Evolutionary conservation across 2,113 vertebrate genomes (phyloP), one percentile per base, ranked within the genome.

Genomic region (Conger conger): DNA sequence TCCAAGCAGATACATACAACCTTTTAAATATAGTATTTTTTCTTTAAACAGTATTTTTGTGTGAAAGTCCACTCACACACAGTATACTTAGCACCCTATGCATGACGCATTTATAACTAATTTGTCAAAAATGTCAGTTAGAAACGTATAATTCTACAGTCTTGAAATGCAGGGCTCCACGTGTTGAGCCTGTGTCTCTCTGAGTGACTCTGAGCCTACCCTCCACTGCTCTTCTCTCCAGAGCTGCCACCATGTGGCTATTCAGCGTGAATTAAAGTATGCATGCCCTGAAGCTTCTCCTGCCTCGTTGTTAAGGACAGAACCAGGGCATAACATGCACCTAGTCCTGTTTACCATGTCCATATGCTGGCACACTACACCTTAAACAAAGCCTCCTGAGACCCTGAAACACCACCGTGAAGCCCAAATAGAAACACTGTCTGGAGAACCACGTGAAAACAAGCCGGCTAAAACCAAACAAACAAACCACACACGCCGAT

Each of bases 171-270:
- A 11, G 27, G 20, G 15, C 76, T 6, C 8, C 11, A 9, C 27
- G 68, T 30, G 27, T 54, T 36, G 37, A 63, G 50, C 76, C 86
- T 50, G 63, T 76, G 30, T 81, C 36, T 7, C 33, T 57, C 81
- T 20, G 20, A 36, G 27, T 76, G 68, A 82, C 68, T 77, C 20
- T 79, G 11, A n/a, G 38, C 13, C 81, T 60, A 40, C 35, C 33
- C 38, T 33, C 2, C 60, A 73, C 16, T 60, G 40, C 35, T 53
- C 38, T 33, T 9, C 60, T 82, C 16, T 73, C 54, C 33, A n/a
- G 23, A 86, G 57, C 77, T 83, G 85, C 82, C 85, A 86, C 82
- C 57, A 86, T 68, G 82, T 80, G 82, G 37, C 78, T 73, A 54
- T 37, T 82, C 30, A 1, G 60, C 30, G 73, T 33, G 77, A 68